Evolutionary conservation across 2,888 invertebrate genomes (phyloP).

Genomic region (Dione vanillae): DNA sequence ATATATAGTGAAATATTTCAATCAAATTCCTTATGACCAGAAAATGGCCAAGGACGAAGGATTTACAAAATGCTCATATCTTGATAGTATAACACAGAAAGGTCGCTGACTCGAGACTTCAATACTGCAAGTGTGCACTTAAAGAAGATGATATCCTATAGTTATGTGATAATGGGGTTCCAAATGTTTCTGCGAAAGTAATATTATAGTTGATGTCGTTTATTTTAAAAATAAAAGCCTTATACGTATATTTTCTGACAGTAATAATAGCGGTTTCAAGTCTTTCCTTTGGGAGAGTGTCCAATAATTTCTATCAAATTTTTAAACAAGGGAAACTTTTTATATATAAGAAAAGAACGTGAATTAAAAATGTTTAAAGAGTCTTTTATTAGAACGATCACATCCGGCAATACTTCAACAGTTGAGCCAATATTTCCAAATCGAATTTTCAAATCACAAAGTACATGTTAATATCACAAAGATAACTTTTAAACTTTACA

Average conservation of each 20-base stretch:
- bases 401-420: conserved; percentile 29
- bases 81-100: no score
- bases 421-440: conserved; percentile 17
- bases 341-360: conserved; percentile 19
- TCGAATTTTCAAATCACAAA: not conserved
- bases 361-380: conserved; percentile 41
- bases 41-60: no score
- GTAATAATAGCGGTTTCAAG: not conserved
- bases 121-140: not conserved
- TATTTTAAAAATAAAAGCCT: no score
- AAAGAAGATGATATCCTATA: conserved; percentile 18
- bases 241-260: no score
- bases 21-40: no score
- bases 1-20: no score
- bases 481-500: no score
- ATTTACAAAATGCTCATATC: no score
- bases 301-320: conserved; percentile 2
- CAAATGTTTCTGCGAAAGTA: conserved; percentile 1
- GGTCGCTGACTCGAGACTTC: no score
- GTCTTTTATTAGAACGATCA: conserved; percentile 30
- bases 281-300: not conserved
- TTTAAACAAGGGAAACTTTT: no score
- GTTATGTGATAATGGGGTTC: conserved; percentile 10
- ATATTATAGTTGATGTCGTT: not conserved
- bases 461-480: no score